These are phyloP conservation scores for Chlorops oryzae DNA, from an alignment of 1,140 invertebrate species.

Conservation along the genomic window DNA sequence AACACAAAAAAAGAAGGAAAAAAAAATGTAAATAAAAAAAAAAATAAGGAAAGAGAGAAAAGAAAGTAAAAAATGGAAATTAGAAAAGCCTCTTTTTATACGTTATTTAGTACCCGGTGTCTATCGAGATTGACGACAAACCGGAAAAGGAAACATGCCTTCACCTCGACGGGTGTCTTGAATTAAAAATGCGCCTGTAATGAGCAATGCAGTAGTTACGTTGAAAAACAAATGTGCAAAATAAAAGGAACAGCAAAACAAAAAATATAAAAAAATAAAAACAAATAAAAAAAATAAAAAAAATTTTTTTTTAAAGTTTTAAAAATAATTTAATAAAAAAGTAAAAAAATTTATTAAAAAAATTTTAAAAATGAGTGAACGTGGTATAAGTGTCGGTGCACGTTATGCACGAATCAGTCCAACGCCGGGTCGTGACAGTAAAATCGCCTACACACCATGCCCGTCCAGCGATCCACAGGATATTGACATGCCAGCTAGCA, in stretches of 20 bases:
- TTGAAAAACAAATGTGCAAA: background rate
- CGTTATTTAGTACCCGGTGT: no score
- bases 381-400: conserved; percentile 26
- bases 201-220: no score
- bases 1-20: background rate
- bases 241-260: background rate
- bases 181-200: no score
- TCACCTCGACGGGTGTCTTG: no score
- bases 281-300: background rate
- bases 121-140: no score
- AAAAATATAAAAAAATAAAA: background rate
- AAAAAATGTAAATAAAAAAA: background rate
- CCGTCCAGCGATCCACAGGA: conserved; percentile 53
- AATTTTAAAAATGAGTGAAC: conserved; percentile 28
- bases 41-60: background rate
- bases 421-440: conserved; percentile 51
- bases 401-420: conserved; percentile 47
- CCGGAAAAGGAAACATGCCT: no score
- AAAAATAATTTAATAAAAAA: background rate
- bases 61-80: background rate
- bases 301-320: background rate
- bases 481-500: conserved; percentile 35
- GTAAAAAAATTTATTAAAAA: background rate
- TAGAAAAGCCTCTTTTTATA: no score
- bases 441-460: conserved; percentile 53